Evolutionary conservation across 2,113 vertebrate genomes (phyloP).

Genomic region (Cyanoramphus novaezelandiae): DNA sequence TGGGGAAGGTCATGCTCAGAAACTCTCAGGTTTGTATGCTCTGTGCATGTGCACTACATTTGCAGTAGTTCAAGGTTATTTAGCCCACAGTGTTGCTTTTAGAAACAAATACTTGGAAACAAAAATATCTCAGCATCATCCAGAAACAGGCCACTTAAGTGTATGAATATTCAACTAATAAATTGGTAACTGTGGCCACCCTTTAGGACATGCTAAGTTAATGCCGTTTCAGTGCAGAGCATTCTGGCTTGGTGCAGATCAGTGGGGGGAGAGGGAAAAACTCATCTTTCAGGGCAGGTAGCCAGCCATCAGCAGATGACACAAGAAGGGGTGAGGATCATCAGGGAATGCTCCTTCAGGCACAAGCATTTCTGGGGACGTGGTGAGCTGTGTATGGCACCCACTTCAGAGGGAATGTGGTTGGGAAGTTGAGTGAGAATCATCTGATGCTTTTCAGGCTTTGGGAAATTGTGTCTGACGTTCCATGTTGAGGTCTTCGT

Average conservation of each 20-base stretch:
- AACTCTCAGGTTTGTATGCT: neutral
- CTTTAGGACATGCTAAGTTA: neutral
- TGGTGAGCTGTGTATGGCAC: neutral
- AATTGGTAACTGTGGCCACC: neutral
- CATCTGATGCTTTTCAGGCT: neutral
- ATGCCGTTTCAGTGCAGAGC: neutral
- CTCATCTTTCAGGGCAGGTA: neutral
- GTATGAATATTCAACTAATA: neutral
- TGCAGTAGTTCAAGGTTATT: neutral
- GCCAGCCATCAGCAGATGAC: neutral
- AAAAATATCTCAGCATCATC: neutral
- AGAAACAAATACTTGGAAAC: neutral
- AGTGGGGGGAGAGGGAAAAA: neutral
- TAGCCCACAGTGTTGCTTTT: neutral
- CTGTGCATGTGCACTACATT: neutral
- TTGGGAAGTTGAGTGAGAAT: neutral
- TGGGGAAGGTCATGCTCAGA: neutral
- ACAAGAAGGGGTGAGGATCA: neutral
- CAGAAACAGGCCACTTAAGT: neutral
- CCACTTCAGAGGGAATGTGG: neutral
- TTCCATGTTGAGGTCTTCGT: neutral
- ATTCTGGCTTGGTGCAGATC: neutral
- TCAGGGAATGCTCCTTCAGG: neutral
- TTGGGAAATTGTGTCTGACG: neutral
- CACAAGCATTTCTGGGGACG: neutral